phyloP scores from a whole-genome alignment of 2,113 vertebrate genomes.

The Anser brachyrhynchus region DNA sequence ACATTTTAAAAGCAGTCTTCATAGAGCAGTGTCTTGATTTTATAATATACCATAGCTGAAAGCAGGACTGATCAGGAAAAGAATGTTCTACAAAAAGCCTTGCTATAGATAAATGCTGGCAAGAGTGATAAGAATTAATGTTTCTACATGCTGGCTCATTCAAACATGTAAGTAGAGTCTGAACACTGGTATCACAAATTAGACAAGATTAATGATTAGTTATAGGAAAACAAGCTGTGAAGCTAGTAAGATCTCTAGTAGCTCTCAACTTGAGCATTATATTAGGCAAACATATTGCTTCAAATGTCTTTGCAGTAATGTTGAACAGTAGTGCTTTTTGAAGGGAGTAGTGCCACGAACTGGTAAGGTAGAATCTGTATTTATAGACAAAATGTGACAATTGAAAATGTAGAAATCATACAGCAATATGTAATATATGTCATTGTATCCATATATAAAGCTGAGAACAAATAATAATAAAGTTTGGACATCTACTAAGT shows the following conservation, averaged over 20 bases:
- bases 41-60: not conserved
- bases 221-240: not conserved
- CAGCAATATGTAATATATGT: not conserved
- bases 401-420: not conserved
- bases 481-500: not conserved
- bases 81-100: not conserved
- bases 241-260: not conserved
- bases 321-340: not conserved
- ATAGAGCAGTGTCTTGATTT: not conserved
- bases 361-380: not conserved
- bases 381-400: not conserved
- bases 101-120: not conserved
- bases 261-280: not conserved
- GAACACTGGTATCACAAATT: not conserved
- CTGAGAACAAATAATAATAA: not conserved
- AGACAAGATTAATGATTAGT: not conserved
- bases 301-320: not conserved
- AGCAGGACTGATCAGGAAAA: conserved; percentile 8
- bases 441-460: not conserved
- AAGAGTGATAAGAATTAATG: not conserved
- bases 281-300: not conserved
- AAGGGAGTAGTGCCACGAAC: not conserved
- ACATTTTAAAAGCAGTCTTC: not conserved
- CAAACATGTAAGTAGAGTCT: not conserved
- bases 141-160: not conserved